Base-by-base conservation (phyloP, 2,113 vertebrate species). In the Corvus moneduloides region DNA sequence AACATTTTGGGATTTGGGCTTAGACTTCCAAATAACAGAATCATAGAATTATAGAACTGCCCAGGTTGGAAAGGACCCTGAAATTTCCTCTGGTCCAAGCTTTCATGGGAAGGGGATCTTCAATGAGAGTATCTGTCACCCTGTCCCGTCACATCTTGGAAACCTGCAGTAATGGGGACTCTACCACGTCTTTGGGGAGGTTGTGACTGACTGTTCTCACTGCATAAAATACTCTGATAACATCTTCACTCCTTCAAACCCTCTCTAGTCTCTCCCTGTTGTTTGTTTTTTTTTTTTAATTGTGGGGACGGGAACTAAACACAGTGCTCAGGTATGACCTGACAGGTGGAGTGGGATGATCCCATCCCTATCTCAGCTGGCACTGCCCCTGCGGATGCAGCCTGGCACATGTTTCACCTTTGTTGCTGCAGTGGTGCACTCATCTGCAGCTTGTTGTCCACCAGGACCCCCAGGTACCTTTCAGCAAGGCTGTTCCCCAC, bases 311-410 rank as follows among this genome's bases (percentile, higher is more conserved):
- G 37, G 58, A 67, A 33, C 7, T 18, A 32, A 43, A 23, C 26
- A 7, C 14, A 23, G 23, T 5, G 6, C 9, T 49, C 43, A 75
- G 43, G 13, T 13, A 16, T 54, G n/a, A 17, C 52, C 67, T 82
- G 55, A 4, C 2, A 23, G 22, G 33, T 5, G 43, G 22, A n/a
- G 9, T 2, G 19, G 27, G 26, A 33, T 43, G 54, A 35, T 52
- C 33, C 15, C 5, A 1, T 20, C 37, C 56, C 33, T 39, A 0
- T 46, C 35, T 74, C 51, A 61, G 35, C 24, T 41, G 66, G 10
- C 30, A 43, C 5, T 16, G 27, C 2, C 41, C 23, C 43, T 13
- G 28, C 0, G 0, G 48, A n/a, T 63, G 24, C 51, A 83, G 54
- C 68, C 16, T 1, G 2, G 37, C 15, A 27, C 41, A 10, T 1